These are phyloP conservation scores for Drosophila diplacantha DNA, from an alignment of 2,888 invertebrate genomes.

Conservation along the genomic window DNA sequence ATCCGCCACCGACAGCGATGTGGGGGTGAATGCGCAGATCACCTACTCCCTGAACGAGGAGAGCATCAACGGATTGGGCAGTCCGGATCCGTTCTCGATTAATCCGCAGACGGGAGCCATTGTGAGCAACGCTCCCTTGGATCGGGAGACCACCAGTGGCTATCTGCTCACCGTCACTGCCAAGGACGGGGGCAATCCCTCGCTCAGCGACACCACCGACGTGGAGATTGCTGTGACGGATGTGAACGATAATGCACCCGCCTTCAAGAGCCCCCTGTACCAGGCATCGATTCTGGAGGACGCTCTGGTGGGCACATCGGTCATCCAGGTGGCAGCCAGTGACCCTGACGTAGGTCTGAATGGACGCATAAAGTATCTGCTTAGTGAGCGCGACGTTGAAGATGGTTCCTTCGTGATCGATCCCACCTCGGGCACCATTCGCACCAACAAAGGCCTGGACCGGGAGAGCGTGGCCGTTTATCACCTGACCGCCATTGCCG, in stretches of 20 bases:
- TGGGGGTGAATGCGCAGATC: slow-evolving; percentile 95
- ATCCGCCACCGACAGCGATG: slow-evolving; percentile 95
- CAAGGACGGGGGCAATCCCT: slow-evolving; percentile 93
- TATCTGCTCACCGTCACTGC: slow-evolving; percentile 95
- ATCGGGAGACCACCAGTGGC: slow-evolving; percentile 89
- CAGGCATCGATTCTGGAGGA: slow-evolving; percentile 91
- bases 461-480: slow-evolving; percentile 93
- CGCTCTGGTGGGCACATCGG: slow-evolving; percentile 88
- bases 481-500: slow-evolving; percentile 90
- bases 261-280: slow-evolving; percentile 89
- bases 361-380: slow-evolving; percentile 89
- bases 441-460: slow-evolving; percentile 93
- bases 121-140: slow-evolving; percentile 88
- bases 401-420: slow-evolving; percentile 96
- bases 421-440: slow-evolving; percentile 92
- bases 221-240: slow-evolving; percentile 97
- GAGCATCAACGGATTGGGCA: slow-evolving; percentile 79
- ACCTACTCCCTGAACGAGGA: slow-evolving; percentile 87
- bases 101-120: slow-evolving; percentile 96
- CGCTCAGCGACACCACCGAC: slow-evolving; percentile 94
- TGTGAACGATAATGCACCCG: slow-evolving; percentile 96
- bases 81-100: slow-evolving; percentile 88
- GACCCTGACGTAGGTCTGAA: slow-evolving; percentile 93
- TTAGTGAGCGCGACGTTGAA: slow-evolving; percentile 85
- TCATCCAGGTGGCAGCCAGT: slow-evolving; percentile 87